These are phyloP conservation scores for Cassiopea xamachana DNA, from an alignment of 30 jellyfish, hydroid and myxozoan species.

Conservation along the genomic window DNA sequence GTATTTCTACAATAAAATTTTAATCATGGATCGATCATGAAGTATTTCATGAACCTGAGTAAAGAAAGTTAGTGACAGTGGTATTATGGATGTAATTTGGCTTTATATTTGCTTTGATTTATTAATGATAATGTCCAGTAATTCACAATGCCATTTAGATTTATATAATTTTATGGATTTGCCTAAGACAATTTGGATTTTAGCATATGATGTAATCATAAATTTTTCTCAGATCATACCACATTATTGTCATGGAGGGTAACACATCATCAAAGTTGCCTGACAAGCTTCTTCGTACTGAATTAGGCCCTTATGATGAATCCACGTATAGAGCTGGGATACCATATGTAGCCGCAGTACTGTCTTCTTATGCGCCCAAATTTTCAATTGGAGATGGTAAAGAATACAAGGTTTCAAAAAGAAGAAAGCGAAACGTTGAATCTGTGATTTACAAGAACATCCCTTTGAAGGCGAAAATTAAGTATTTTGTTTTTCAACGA, in stretches of 20 bases:
- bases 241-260: slow-evolving; percentile 57
- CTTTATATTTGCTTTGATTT: not conserved
- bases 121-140: no score
- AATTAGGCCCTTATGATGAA: slow-evolving; percentile 44
- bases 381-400: slow-evolving; percentile 87
- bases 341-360: slow-evolving; percentile 79
- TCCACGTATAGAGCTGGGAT: slow-evolving; percentile 49
- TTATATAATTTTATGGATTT: not conserved
- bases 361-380: slow-evolving; percentile 37
- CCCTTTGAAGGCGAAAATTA: slow-evolving; percentile 62
- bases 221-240: slow-evolving; percentile 57
- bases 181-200: not conserved
- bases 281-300: slow-evolving; percentile 4
- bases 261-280: slow-evolving; percentile 30
- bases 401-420: slow-evolving; percentile 19
- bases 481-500: slow-evolving; percentile 69
- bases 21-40: not conserved
- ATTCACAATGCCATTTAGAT: not conserved
- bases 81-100: not conserved
- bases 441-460: slow-evolving; percentile 48
- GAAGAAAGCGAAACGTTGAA: slow-evolving; percentile 36
- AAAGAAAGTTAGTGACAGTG: not conserved
- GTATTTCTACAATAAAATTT: no score
- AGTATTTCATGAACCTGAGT: not conserved
- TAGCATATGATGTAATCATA: not conserved